Evolutionary conservation across 2,797 vertebrate species (phyloP).

Genomic region (Pteropus rufus): DNA sequence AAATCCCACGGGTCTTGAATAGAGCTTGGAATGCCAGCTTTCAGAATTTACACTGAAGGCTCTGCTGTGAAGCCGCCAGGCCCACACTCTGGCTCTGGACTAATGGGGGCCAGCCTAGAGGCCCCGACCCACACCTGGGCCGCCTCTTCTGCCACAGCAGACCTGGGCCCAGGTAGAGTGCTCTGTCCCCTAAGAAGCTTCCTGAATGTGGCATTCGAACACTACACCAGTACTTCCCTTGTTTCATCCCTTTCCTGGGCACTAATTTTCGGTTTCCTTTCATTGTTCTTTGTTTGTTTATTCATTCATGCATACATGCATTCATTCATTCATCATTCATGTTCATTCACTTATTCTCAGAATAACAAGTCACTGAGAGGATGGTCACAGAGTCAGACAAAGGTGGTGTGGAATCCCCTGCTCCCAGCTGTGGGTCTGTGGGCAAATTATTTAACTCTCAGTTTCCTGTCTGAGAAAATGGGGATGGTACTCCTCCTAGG

Average conservation of each 20-base stretch:
- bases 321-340: background rate
- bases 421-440: background rate
- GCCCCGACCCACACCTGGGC: rapidly evolving
- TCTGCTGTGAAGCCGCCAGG: background rate
- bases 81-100: background rate
- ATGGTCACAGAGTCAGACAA: background rate
- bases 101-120: background rate
- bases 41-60: background rate
- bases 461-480: background rate
- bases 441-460: background rate
- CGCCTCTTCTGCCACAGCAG: background rate
- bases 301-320: background rate
- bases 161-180: background rate
- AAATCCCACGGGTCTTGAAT: background rate
- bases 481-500: background rate
- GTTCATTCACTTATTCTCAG: background rate
- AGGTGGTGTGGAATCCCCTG: background rate
- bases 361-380: background rate
- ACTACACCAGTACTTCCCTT: rapidly evolving
- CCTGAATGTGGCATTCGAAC: rapidly evolving
- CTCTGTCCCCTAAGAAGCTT: too few relatives aligned
- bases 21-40: background rate
- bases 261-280: background rate
- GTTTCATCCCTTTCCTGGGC: background rate
- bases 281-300: background rate